phyloP scores from a whole-genome alignment of 2,113 vertebrate species.

The Paratilapia polleni region DNA sequence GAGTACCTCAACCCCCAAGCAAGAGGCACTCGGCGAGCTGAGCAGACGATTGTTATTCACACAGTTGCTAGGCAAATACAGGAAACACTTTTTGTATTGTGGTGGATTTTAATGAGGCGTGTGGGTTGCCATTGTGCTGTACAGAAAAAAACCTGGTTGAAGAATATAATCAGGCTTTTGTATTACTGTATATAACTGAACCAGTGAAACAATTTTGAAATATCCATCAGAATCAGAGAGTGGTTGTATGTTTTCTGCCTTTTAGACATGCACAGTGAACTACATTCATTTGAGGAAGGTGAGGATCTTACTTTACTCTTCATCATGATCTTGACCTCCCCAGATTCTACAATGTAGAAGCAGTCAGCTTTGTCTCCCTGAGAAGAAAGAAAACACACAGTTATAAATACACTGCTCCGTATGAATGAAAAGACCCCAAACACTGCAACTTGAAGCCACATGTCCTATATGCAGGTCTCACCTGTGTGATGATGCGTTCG shows the following conservation, averaged over 20 bases:
- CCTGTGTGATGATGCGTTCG: conserved; percentile 96
- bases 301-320: conserved; percentile 83
- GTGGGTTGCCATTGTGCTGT: conserved; percentile 36
- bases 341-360: conserved; percentile 95
- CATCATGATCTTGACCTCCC: conserved; percentile 95
- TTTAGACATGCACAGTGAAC: neutral
- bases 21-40: conserved; percentile 19
- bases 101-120: conserved; percentile 15
- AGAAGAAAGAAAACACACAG: conserved; percentile 15
- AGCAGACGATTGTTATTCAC: conserved; percentile 22
- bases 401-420: neutral
- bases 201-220: neutral
- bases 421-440: neutral
- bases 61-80: conserved; percentile 61
- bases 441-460: rapidly evolving
- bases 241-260: neutral
- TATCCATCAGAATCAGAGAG: neutral
- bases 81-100: conserved; percentile 14
- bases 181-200: neutral
- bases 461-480: conserved; percentile 48
- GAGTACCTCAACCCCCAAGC: neutral
- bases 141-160: neutral
- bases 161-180: neutral
- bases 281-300: neutral
- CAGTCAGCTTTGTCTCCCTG: conserved; percentile 96